Conservation (phyloP, 2,888 invertebrate species). For the Elgonia sp. region DNA sequence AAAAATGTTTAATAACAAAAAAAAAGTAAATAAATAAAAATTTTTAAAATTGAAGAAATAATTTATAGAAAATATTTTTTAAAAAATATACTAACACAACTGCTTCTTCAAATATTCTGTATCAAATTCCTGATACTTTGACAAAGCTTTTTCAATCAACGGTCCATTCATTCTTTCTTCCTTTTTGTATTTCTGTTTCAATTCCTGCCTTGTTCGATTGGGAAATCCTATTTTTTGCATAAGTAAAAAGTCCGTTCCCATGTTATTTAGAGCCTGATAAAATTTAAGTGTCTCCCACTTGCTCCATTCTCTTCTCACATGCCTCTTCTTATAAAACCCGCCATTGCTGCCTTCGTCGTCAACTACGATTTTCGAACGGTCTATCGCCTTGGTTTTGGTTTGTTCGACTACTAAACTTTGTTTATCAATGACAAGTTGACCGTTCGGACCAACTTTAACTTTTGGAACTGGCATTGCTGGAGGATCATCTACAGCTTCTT, state of each 20-base stretch:
- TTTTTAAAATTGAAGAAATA: no score
- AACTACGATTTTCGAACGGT: slow-evolving; percentile 90
- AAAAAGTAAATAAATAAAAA: no score
- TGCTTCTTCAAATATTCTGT: slow-evolving; percentile 89
- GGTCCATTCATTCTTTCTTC: slow-evolving; percentile 94
- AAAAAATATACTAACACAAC: slow-evolving; percentile 79
- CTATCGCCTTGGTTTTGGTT: slow-evolving; percentile 90
- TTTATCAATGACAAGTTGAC: slow-evolving; percentile 94
- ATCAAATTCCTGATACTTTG: slow-evolving; percentile 90
- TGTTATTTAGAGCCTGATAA: slow-evolving; percentile 95
- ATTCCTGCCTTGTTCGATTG: slow-evolving; percentile 92
- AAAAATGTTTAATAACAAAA: no score
- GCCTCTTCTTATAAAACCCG: slow-evolving; percentile 90
- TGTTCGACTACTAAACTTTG: slow-evolving; percentile 94
- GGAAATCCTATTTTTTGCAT: slow-evolving; percentile 94
- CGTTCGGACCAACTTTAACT: slow-evolving; percentile 95
- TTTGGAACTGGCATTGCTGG: slow-evolving; percentile 92
- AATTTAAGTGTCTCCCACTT: slow-evolving; percentile 95
- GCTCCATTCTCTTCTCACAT: slow-evolving; percentile 92
- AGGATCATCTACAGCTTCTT: slow-evolving; percentile 85
- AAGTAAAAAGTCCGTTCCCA: slow-evolving; percentile 97
- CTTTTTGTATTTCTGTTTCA: slow-evolving; percentile 97
- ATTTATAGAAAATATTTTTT: not conserved
- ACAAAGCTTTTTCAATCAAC: slow-evolving; percentile 92
- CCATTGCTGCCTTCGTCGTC: slow-evolving; percentile 88